Conservation (phyloP, 2,888 invertebrate genomes). For the Mamestra brassicae region DNA sequence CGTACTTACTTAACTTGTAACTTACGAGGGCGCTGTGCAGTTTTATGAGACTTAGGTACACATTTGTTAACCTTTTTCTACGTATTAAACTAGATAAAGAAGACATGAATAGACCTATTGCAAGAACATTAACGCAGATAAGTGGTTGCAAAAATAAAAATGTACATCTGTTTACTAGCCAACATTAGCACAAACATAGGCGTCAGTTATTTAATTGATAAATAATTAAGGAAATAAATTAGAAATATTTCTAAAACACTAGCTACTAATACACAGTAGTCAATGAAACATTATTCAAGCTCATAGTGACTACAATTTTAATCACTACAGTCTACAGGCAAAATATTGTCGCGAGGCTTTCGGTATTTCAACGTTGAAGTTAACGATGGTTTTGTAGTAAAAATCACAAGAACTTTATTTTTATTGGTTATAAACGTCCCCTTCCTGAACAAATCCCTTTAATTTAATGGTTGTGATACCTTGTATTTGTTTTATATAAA, state of each 20-base stretch:
- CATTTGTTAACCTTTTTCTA: conserved; percentile 19
- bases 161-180: not conserved
- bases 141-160: not conserved
- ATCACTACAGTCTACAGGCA: not conserved
- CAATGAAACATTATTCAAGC: conserved; percentile 7
- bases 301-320: conserved; percentile 4
- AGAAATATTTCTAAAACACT: not conserved
- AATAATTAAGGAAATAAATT: conserved; percentile 8
- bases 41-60: conserved; percentile 23
- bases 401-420: conserved; percentile 9
- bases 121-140: not conserved
- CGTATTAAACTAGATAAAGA: not conserved
- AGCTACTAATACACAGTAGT: not conserved
- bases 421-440: not conserved
- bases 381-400: conserved; percentile 26
- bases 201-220: not conserved
- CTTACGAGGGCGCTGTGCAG: conserved; percentile 7
- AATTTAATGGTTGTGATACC: not conserved
- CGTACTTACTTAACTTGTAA: conserved; percentile 6
- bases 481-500: not conserved
- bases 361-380: conserved; percentile 9
- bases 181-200: not conserved
- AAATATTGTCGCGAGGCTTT: conserved; percentile 28
- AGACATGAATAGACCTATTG: not conserved
- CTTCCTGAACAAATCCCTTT: not conserved